These are phyloP conservation scores for Perizoma flavofasciatum DNA, from an alignment of 2,888 invertebrate genomes.

Conservation along the genomic window DNA sequence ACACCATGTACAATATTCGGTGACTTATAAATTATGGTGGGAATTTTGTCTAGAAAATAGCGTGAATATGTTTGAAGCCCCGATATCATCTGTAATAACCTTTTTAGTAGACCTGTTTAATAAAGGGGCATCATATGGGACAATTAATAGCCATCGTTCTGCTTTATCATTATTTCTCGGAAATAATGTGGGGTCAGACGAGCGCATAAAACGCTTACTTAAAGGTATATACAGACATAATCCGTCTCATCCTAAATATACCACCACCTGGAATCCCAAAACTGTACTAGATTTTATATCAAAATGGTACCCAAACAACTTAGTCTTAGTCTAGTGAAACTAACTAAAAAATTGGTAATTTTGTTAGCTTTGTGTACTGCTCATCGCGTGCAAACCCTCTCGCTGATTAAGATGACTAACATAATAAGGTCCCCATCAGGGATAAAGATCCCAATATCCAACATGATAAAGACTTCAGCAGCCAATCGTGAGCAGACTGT, in stretches of 20 bases:
- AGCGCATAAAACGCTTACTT: slow-evolving; percentile 35
- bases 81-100: neutral
- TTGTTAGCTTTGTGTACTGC: slow-evolving; percentile 40
- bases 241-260: slow-evolving; percentile 42
- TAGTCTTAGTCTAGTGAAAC: slow-evolving; percentile 26
- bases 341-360: slow-evolving; percentile 39
- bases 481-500: slow-evolving; percentile 12
- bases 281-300: slow-evolving; percentile 36
- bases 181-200: slow-evolving; percentile 34
- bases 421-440: neutral
- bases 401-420: too few relatives aligned
- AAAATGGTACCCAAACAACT: slow-evolving; percentile 37
- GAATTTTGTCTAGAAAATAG: slow-evolving; percentile 19
- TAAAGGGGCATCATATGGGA: slow-evolving; percentile 36
- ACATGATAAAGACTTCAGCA: slow-evolving; percentile 19
- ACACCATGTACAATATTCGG: slow-evolving; percentile 31
- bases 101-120: slow-evolving; percentile 38
- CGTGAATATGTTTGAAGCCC: slow-evolving; percentile 5
- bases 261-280: slow-evolving; percentile 42
- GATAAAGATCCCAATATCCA: slow-evolving; percentile 9
- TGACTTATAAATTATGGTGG: slow-evolving; percentile 32
- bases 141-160: slow-evolving; percentile 41
- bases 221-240: slow-evolving; percentile 42
- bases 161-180: slow-evolving; percentile 42
- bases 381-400: slow-evolving; percentile 22